phyloP scores from a whole-genome alignment of 2,113 vertebrate genomes.

The Xiphophorus hellerii region DNA sequence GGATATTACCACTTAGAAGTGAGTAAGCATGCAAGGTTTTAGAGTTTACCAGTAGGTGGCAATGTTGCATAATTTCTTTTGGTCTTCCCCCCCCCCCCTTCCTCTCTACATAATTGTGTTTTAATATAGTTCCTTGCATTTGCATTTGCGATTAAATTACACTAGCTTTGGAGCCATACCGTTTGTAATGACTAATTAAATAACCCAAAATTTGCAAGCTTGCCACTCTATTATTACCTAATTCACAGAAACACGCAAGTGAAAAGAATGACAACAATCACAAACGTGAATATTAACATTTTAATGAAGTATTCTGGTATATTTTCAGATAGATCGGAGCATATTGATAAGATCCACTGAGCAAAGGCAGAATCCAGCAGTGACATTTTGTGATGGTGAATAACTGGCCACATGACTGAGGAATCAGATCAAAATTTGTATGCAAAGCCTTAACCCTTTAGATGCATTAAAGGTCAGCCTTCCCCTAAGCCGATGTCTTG shows the following conservation, averaged over 20 bases:
- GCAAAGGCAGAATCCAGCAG: background rate
- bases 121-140: constrained; percentile 55
- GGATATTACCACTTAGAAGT: no score
- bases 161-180: constrained; percentile 52
- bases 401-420: constrained; percentile 38
- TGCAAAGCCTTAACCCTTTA: constrained; percentile 66
- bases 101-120: constrained; percentile 29
- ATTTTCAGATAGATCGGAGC: constrained; percentile 2
- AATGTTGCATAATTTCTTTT: constrained; percentile 57
- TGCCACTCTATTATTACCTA: constrained; percentile 40
- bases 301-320: constrained; percentile 7
- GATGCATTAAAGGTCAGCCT: constrained; percentile 77
- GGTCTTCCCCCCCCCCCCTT: background rate
- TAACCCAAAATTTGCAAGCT: constrained; percentile 40
- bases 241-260: constrained; percentile 11
- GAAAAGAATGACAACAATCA: constrained; percentile 1
- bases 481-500: constrained; percentile 44
- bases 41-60: constrained; percentile 64
- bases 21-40: background rate
- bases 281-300: constrained; percentile 19
- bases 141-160: constrained; percentile 65
- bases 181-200: constrained; percentile 57
- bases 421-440: constrained; percentile 66
- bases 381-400: background rate
- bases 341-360: background rate